These are phyloP conservation scores for Halcyon leucocephala DNA, from an alignment of 2,797 vertebrate genomes.

Conservation along the genomic window DNA sequence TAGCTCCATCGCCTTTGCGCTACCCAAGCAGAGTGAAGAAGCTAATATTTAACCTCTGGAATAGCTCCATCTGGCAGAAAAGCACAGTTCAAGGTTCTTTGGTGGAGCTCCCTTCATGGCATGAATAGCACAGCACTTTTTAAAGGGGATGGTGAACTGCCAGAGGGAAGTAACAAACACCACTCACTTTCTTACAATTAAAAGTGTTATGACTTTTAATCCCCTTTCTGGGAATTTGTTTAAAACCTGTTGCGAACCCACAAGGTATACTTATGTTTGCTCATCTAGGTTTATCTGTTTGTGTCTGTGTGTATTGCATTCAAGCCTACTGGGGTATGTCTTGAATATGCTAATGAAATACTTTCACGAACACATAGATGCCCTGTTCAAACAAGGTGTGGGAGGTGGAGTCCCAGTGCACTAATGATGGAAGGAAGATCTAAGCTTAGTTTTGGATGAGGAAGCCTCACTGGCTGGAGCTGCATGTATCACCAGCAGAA, in stretches of 20 bases:
- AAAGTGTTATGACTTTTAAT: constrained; percentile 16
- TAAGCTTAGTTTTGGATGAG: constrained; percentile 50
- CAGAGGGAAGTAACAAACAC: background rate
- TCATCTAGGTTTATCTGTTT: constrained; percentile 50
- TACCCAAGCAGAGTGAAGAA: background rate
- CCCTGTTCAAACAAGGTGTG: background rate
- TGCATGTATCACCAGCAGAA: background rate
- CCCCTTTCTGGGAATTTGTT: constrained; percentile 28
- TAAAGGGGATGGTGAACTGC: background rate
- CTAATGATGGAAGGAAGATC: constrained; percentile 17
- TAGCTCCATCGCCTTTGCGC: background rate
- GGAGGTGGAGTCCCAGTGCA: background rate
- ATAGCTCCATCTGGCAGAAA: background rate
- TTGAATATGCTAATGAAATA: constrained; percentile 2
- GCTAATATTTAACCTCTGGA: background rate
- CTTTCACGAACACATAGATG: background rate
- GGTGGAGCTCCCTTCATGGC: background rate
- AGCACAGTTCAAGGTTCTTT: background rate
- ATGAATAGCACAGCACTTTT: background rate
- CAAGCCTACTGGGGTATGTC: background rate
- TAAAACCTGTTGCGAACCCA: background rate
- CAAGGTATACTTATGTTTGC: constrained; percentile 15
- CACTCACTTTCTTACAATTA: background rate
- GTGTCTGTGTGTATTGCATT: background rate
- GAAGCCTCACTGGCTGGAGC: constrained; percentile 6